phyloP scores from a whole-genome alignment of 2,797 vertebrate genomes.

The Ctenopoma multispine region DNA sequence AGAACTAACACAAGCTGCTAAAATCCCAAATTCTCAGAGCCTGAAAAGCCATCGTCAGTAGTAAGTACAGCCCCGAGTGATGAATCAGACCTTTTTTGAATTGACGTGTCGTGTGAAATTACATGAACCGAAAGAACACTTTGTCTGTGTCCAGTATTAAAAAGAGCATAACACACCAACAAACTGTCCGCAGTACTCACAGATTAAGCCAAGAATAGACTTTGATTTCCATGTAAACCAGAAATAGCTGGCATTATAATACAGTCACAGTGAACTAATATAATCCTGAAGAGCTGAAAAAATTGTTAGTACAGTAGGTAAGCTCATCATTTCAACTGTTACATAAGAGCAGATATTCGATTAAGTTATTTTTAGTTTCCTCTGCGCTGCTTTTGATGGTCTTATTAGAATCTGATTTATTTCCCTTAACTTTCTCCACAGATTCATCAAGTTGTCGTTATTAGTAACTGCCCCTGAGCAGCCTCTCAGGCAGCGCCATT shows the following conservation, averaged over 20 bases:
- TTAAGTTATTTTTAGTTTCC: slow-evolving; percentile 21
- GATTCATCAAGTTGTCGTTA: slow-evolving; percentile 27
- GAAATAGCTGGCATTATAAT: slow-evolving; percentile 36
- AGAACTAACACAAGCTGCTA: background rate
- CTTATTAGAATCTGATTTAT: slow-evolving; percentile 24
- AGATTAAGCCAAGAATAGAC: slow-evolving; percentile 35
- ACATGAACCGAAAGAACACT: slow-evolving; percentile 21
- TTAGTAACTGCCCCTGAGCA: slow-evolving; percentile 2
- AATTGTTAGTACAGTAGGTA: slow-evolving; percentile 28
- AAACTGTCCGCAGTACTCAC: background rate
- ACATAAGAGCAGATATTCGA: slow-evolving; percentile 43
- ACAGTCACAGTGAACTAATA: slow-evolving; percentile 2
- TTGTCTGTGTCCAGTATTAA: background rate
- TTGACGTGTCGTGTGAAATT: background rate
- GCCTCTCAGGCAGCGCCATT: slow-evolving; percentile 3
- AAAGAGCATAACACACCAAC: slow-evolving; percentile 3
- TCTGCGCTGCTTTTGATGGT: slow-evolving; percentile 1
- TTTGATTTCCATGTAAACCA: slow-evolving; percentile 24
- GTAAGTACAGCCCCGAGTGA: too few relatives aligned
- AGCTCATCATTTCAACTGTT: slow-evolving; percentile 45
- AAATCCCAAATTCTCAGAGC: background rate
- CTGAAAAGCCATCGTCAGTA: background rate
- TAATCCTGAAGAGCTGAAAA: slow-evolving; percentile 47
- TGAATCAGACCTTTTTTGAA: background rate
- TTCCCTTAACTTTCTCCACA: slow-evolving; percentile 19